Base-by-base conservation (phyloP, 1,140 invertebrate genomes). In the Micrasema minimum region DNA sequence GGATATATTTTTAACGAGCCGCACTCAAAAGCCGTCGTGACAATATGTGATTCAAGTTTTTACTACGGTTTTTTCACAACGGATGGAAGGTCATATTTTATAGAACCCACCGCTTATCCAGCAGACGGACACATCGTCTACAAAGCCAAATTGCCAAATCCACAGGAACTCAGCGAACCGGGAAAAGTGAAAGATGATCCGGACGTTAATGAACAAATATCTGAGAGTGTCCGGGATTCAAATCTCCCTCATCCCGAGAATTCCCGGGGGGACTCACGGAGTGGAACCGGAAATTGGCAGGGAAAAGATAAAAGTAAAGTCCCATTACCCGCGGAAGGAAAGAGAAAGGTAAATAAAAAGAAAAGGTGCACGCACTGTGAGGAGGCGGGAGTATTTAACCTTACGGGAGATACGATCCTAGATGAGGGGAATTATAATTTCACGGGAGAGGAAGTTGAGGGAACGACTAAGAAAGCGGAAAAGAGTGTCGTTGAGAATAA, bases 361-460 rank as follows among this genome's bases (percentile, higher is more conserved):
- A 77, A 74, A 53, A 75, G 73, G 38, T 72, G 65, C 37, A 66
- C 70, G 72, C 59, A 71, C 31, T 69, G 67, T 55, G 67, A 57
- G 50, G 51, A 53, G 4, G 14, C 5, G 48, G 35, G 62, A 59
- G 48, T 78, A 72, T 80, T 85, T 69, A 86, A 87, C 80, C 73
- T 87, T 16, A 86, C 82, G 4, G 85, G 85, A 5, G 85, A 87
- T 55, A 81, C 80, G 0, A 74, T 84, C 11, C 37, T 66, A 11
- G 71, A 72, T 6, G 66, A 61, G 11, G 35, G 66, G 0, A 66
- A 75, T 70, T 74, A 53, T 50, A 70, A 76, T 61, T 73, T 73
- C 12, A 38, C 7, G 5, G 68, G 71, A 18, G 65, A 66, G 9
- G 67, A 74, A 41, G 22, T 20, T 22, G n/a, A n/a, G n/a, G 46